Base-by-base conservation (phyloP, 2,113 vertebrate species). In the Ramphastos sulfuratus region DNA sequence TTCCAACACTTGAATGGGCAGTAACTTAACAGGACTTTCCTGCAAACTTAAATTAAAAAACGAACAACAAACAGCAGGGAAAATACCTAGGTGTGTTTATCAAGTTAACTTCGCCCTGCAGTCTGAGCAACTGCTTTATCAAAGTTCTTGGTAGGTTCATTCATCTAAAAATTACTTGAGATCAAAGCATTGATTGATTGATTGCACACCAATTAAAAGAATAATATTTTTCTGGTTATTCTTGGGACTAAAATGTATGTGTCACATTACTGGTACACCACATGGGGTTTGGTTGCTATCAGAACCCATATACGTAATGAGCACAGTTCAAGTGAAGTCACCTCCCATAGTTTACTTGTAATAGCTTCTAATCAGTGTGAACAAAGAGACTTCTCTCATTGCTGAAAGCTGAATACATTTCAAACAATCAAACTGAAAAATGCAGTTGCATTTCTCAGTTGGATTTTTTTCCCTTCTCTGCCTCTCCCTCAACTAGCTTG, bases 311-410 rank as follows among this genome's bases (percentile, higher is more conserved):
- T 6, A 82, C 52, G 86, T 16, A 96, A 94, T 0, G 10, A 91
- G 87, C 61, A 75, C n/a, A 81, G 58, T 73, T 92, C 80, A 92
- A 85, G 71, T 60, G 75, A 91, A 94, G 87, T 92, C 82, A 92
- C 70, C 82, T 95, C 90, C 85, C 50, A 2, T 31, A 90, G 77
- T 46, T 70, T 50, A 59, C 82, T 73, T 35, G 21, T 33, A 85
- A 77, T 42, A 91, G 76, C 54, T 94, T 91, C 91, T 90, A 90
- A 95, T 95, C 92, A 90, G 66, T 0, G 0, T 0, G 11, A 93
- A 95, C 33, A 94, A 94, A 94, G 83, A 71, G 33, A 82, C n/a
- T 78, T 37, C 59, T 89, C 85, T 94, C 72, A 48, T 23, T 56
- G 39, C 44, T 87, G 85, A 92, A 92, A 94, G 63, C 64, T 60